Base-by-base conservation (phyloP, 2,113 vertebrate species). In the Campylomormyrus tamandua region DNA sequence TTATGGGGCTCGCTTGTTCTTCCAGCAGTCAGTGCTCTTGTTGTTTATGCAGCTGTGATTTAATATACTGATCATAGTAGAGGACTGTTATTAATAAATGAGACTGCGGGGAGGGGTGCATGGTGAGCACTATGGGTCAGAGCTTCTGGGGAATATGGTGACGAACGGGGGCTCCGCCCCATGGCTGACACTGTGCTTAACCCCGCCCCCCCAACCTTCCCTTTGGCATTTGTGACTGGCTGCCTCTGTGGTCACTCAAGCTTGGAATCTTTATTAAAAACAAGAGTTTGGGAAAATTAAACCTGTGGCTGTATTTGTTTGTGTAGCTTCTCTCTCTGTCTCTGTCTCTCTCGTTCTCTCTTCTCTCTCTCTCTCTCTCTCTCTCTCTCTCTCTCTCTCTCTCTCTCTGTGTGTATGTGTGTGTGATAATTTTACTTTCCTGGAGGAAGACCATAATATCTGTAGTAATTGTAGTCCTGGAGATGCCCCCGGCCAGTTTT, bases 181-280 rank as follows among this genome's bases (percentile, higher is more conserved):
- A 11, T 85, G 21, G 17, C 46, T 85, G 10, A n/a, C 21, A 4
- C 83, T 27, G 6, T 10, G 24, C 84, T 4, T 19, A n/a, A 5
- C 31, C 45, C 87, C 7, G 15, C 19, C 39, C 87, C 3, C 39
- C n/a, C 88, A 31, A 45, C 58, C 45, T 46, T 74, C 35, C 24
- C 70, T 80, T 49, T 52, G 15, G 27, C 24, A 19, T 27, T 27
- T 42, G 48, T 42, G 39, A 66, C 13, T 88, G 87, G 87, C 42
- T 70, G 66, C 42, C 6, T 49, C 89, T 89, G 89, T 53, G 83
- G 89, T 85, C 77, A 83, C 8, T 19, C 80, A 77, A 77, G 74
- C 35, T 56, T 83, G 89, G 56, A 89, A 45, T n/a, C 77, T 89
- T 89, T 27, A 89, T 84, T 89, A 89, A 89, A 80, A 89, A 62